These are phyloP conservation scores for Acestrorhynchus altus DNA, from an alignment of 2,797 vertebrate species.

Conservation along the genomic window DNA sequence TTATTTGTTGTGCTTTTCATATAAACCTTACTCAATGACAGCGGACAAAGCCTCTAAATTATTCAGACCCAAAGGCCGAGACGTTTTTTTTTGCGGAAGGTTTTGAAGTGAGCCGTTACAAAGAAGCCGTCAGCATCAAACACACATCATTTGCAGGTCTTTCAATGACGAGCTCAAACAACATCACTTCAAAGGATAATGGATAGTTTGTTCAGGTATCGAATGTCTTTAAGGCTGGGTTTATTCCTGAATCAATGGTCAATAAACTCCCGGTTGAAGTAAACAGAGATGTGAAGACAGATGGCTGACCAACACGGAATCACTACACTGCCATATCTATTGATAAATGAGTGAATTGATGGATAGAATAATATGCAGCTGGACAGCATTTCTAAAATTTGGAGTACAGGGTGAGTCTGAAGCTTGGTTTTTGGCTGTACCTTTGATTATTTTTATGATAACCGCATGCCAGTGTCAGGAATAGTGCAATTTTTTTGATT, in stretches of 20 bases:
- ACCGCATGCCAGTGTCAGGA: too few species aligned
- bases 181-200: conserved; percentile 57
- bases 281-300: conserved; percentile 18
- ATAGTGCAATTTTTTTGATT: too few species aligned
- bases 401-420: too few species aligned
- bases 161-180: conserved; percentile 46
- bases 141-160: conserved; percentile 24
- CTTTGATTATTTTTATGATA: too few species aligned
- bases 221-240: conserved; percentile 23
- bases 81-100: neutral
- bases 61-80: conserved; percentile 10
- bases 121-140: conserved; percentile 28
- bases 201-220: conserved; percentile 33
- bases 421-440: too few species aligned
- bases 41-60: conserved; percentile 5
- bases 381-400: neutral
- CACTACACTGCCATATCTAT: neutral
- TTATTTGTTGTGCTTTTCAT: neutral
- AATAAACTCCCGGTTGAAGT: conserved; percentile 24
- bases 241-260: conserved; percentile 18
- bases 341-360: neutral
- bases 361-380: neutral
- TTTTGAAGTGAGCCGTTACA: conserved; percentile 27
- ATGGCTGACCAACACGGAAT: conserved; percentile 17
- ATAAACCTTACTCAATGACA: conserved; percentile 3